Conservation (phyloP, 1,140 invertebrate genomes). For the Bombus sylvicola region DNA sequence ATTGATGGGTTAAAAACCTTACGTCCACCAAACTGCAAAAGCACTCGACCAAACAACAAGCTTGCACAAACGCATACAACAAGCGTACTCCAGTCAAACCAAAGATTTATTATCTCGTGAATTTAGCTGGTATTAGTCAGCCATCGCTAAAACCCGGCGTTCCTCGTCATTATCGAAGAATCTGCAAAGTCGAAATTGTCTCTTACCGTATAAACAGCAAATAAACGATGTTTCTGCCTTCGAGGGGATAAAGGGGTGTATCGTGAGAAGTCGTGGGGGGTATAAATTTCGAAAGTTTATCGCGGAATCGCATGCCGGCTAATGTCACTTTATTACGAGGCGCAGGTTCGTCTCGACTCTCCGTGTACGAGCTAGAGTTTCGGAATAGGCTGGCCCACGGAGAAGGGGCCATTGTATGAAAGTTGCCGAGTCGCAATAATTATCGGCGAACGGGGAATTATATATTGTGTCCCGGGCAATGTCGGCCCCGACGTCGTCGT, state of each 20-base stretch:
- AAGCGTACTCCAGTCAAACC: background rate
- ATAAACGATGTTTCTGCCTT: background rate
- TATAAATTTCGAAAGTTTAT: conserved; percentile 81
- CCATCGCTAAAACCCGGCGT: background rate
- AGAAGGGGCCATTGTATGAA: conserved; percentile 72
- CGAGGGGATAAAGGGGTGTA: background rate
- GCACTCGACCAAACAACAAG: too few species aligned
- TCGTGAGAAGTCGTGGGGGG: conserved; percentile 61
- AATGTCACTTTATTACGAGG: conserved; percentile 80
- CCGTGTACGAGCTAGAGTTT: conserved; percentile 65
- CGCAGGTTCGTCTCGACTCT: conserved; percentile 33
- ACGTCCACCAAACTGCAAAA: too few species aligned
- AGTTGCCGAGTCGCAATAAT: conserved; percentile 81
- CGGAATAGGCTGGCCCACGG: conserved; percentile 65
- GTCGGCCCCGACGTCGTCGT: conserved; percentile 42
- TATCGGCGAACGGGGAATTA: conserved; percentile 81
- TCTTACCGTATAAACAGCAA: conserved; percentile 1
- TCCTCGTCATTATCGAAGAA: conserved; percentile 48
- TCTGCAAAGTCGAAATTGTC: conserved; percentile 55
- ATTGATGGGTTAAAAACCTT: too few species aligned
- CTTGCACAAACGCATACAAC: too few species aligned
- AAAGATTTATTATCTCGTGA: conserved; percentile 1
- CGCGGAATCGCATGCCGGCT: conserved; percentile 79
- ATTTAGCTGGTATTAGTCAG: conserved; percentile 2
- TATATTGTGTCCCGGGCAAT: conserved; percentile 74